Conservation (phyloP, 2,888 invertebrate genomes). For the Villa cingulata region DNA sequence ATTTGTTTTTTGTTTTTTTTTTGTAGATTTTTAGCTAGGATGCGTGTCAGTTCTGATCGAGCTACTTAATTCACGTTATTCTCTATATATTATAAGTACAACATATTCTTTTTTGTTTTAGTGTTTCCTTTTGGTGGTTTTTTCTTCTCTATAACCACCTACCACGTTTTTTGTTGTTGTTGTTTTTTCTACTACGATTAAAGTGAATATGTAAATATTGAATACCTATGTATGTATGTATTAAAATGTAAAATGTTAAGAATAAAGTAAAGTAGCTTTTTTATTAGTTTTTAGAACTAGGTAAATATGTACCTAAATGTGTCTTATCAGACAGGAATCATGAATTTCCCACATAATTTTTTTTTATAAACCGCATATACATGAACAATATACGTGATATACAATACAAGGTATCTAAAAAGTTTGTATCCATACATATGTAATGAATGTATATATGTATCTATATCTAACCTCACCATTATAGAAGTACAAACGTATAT, state of each 20-base stretch:
- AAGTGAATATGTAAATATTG: conserved; percentile 3
- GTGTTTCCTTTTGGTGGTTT: background rate
- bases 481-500: background rate
- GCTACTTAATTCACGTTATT: background rate
- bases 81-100: too few species aligned
- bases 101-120: background rate
- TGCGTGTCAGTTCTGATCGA: conserved; percentile 4
- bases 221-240: background rate
- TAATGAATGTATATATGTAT: too few species aligned
- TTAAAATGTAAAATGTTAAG: background rate
- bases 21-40: background rate
- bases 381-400: too few species aligned
- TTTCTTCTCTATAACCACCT: background rate
- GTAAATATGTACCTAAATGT: conserved; percentile 1
- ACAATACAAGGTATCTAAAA: too few species aligned
- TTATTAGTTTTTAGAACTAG: background rate
- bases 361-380: too few species aligned
- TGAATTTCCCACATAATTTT: conserved; percentile 3
- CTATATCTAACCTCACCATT: too few species aligned
- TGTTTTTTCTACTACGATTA: too few species aligned
- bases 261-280: conserved; percentile 1
- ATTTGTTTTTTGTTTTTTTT: too few species aligned
- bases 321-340: conserved; percentile 3
- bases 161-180: background rate
- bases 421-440: too few species aligned